Evolutionary conservation across 2,888 invertebrate species (phyloP).

Genomic region (Drosophila pseudotakahashii): DNA sequence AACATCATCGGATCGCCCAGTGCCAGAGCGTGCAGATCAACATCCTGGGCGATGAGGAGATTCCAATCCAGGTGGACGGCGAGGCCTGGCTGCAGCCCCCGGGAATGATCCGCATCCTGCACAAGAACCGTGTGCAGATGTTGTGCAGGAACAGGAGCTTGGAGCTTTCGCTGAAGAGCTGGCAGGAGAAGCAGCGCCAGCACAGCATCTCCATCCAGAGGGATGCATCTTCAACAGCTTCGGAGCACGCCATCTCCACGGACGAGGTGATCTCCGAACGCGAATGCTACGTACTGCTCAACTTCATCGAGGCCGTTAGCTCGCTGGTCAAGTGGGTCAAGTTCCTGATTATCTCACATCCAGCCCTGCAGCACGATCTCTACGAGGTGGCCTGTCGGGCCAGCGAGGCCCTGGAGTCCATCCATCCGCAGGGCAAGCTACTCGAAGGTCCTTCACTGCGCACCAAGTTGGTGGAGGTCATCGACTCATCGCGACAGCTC

Average conservation of each 20-base stretch:
- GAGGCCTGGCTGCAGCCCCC: slow-evolving; percentile 99
- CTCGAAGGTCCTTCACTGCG: slow-evolving; percentile 91
- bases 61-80: slow-evolving; percentile 98
- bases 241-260: slow-evolving; percentile 81
- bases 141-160: slow-evolving; percentile 94
- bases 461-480: slow-evolving; percentile 88
- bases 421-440: slow-evolving; percentile 93
- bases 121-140: slow-evolving; percentile 99
- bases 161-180: slow-evolving; percentile 94
- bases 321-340: slow-evolving; percentile 94
- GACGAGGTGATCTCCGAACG: slow-evolving; percentile 85
- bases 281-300: slow-evolving; percentile 86
- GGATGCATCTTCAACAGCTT: slow-evolving; percentile 84
- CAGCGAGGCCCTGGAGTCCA: slow-evolving; percentile 88
- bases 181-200: slow-evolving; percentile 93
- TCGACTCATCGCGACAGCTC: slow-evolving; percentile 85
- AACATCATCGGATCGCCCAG: slow-evolving; percentile 98
- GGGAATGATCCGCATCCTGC: slow-evolving; percentile 97
- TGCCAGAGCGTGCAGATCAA: slow-evolving; percentile 98
- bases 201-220: slow-evolving; percentile 85
- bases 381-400: slow-evolving; percentile 90
- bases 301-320: slow-evolving; percentile 93
- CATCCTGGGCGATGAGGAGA: slow-evolving; percentile 95
- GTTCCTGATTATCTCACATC: slow-evolving; percentile 88
- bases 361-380: slow-evolving; percentile 89